These are phyloP conservation scores for Drosophila paranaensis DNA, from an alignment of 2,888 invertebrate genomes.

Conservation along the genomic window DNA sequence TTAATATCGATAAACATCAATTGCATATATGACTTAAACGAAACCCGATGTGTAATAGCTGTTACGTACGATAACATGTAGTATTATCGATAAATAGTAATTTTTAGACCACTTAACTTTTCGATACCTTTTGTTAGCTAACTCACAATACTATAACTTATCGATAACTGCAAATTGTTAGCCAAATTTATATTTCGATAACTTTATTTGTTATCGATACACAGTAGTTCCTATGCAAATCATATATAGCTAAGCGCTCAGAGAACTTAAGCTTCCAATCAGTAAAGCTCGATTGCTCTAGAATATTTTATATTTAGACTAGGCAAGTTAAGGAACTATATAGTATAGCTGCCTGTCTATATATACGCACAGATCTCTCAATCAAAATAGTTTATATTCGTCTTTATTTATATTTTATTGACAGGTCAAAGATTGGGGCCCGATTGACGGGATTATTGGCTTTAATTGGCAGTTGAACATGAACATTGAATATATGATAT, in stretches of 20 bases:
- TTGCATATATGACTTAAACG: not conserved
- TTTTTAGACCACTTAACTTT: not conserved
- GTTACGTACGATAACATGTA: not conserved
- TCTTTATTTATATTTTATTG: constrained; percentile 1
- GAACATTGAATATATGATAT: not conserved
- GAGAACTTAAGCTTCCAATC: no score
- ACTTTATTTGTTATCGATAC: not conserved
- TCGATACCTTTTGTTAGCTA: not conserved
- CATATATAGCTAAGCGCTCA: no score
- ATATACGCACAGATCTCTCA: not conserved
- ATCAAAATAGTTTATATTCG: not conserved
- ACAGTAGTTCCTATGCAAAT: not conserved
- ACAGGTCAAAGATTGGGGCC: not conserved
- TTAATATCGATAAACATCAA: not conserved
- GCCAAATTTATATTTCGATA: not conserved
- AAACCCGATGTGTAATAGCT: no score
- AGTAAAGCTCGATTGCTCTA: no score
- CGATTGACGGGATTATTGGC: constrained; percentile 12
- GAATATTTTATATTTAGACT: not conserved
- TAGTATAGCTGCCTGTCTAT: not conserved
- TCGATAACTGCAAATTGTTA: not conserved
- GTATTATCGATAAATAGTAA: not conserved
- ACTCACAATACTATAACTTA: not conserved
- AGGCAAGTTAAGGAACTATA: not conserved
- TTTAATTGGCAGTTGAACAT: constrained; percentile 9